Evolutionary conservation across 2,888 invertebrate genomes (phyloP), one percentile per base, ranked within the genome.

Genomic region (Plagodis pulveraria): DNA sequence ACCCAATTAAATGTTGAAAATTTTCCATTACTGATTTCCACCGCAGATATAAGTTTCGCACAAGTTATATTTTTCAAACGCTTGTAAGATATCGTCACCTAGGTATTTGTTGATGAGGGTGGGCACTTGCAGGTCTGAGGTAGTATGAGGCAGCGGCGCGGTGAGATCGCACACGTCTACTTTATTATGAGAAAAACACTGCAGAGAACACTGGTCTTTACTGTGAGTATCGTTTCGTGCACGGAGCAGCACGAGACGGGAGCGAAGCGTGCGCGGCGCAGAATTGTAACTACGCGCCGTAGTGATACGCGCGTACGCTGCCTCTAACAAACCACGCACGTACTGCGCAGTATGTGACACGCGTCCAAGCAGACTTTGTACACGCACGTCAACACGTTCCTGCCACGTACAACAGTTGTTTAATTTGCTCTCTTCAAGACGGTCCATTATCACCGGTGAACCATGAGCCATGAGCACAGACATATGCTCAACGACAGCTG

Each of bases 281-380:
- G 58, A 51, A 75, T 74, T 33, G 9, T 41, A 50, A 2, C 49
- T 43, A 5, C 73, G 68, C 9, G 70, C 66, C 44, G 70, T 67
- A 36, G 42, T 33, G 8, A 83, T 62, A 33, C 78, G 72, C n/a
- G 66, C 70, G 45, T 79, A 78, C 0, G 79, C 80, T 0, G 77
- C 69, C 51, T 81, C 74, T 9, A 87, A 72, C 2, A 79, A 60
- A 9, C 73, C 66, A 7, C 77, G 71, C 0, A 77, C 76, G 58
- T 87, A 88, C 56, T 87, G 85, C 10, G 76, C 72, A 4, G 88
- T 83, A 56, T 84, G 77, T 0, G 78, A 51, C 2, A 83, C 80
- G 11, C 68, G 73, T 0, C 84, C 86, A 2, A 78, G 65, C 6
- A 87, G 59, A 8, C 66, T 65, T 8, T 75, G 72, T 6, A 84